Evolutionary conservation across 2,888 invertebrate genomes (phyloP), one percentile per base, ranked within the genome.

Genomic region (Papilio protenor): DNA sequence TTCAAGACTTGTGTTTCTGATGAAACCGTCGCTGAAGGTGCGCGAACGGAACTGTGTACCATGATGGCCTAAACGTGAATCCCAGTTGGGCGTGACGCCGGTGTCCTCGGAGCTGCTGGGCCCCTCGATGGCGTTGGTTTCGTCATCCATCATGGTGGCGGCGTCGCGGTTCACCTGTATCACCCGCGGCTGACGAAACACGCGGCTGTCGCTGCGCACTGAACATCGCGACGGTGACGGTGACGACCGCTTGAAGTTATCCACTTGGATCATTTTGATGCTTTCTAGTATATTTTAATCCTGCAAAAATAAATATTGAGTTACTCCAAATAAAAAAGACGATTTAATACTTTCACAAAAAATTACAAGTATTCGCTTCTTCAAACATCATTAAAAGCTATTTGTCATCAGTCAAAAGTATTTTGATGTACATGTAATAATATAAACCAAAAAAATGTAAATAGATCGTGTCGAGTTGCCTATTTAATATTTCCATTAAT

Each of bases 131-230:
- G 82, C 85, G 79, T 87, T 86, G 47, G 88, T 83, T 83, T 91
- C 91, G 55, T 89, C 92, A 64, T 94, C 95, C 85, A 94, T 91
- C 95, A 95, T 95, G 57, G 95, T 95, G 80, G 94, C 88, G 16
- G 93, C 95, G 84, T 95, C 95, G 45, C 95, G 91, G 84, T 95
- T 95, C 78, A 95, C 95, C 73, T 91, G 92, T 81, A 95, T 95
- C 79, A 95, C 93, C 59, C 94, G 92, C 52, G 95, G 95, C 82
- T 94, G 94, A 72, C 95, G 91, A 78, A 90, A 89, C 75, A 90
- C 90, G 64, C 92, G 88, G 80, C 92, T 93, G 81, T 94, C 94
- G 77, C 93, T 94, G 49, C 94, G 91, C 79, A 94, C 91, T 33
- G 94, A 93, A 81, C 92, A 93, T 72, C 94, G 90, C 14, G 94